phyloP scores from a whole-genome alignment of 2,113 vertebrate species.

The Notechis scutatus region DNA sequence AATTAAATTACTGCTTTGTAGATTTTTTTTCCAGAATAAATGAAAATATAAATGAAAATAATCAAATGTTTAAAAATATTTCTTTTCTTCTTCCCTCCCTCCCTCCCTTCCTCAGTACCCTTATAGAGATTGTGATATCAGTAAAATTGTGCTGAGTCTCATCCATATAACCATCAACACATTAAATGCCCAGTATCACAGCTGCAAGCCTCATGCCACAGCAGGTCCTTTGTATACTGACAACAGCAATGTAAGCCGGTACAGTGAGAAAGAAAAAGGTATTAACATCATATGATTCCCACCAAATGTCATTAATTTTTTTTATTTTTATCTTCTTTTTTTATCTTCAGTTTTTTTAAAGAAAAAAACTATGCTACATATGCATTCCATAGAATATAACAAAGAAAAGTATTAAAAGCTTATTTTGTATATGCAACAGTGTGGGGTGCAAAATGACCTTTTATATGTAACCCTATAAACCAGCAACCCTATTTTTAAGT shows the following conservation, averaged over 20 bases:
- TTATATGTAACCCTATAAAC: neutral
- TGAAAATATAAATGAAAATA: neutral
- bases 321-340: neutral
- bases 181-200: slow-evolving; percentile 96
- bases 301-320: neutral
- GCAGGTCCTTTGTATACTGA: slow-evolving; percentile 96
- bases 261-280: slow-evolving; percentile 99
- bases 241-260: slow-evolving; percentile 97
- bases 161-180: slow-evolving; percentile 98
- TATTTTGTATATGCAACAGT: neutral
- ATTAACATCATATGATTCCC: slow-evolving; percentile 26
- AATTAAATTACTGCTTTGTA: neutral
- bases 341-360: neutral
- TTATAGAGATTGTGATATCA: slow-evolving; percentile 95
- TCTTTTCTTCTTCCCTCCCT: slow-evolving; percentile 3
- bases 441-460: neutral
- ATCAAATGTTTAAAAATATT: neutral
- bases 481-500: neutral
- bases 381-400: neutral
- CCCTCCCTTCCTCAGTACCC: slow-evolving; percentile 80
- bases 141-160: slow-evolving; percentile 92
- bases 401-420: neutral
- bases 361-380: neutral
- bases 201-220: slow-evolving; percentile 93
- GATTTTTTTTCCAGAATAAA: neutral